Conservation (phyloP, 2,888 invertebrate genomes). For the Norana najaformis region DNA sequence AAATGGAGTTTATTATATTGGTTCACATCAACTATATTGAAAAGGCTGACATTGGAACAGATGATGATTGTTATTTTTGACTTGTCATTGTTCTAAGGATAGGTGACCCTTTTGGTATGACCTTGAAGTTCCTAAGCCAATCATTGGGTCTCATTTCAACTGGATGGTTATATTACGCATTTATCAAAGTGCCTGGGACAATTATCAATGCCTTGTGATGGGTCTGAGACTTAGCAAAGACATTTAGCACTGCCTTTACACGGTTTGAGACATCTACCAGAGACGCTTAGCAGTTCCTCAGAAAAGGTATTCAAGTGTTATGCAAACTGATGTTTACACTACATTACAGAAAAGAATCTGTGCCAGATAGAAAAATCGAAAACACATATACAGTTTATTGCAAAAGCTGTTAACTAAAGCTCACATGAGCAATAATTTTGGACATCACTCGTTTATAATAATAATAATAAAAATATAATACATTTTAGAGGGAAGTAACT, state of each 20-base stretch:
- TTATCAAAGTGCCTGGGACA: too few species aligned
- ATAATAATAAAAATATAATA: constrained; percentile 24
- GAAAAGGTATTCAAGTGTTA: neutral
- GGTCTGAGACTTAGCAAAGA: too few species aligned
- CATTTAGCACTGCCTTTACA: neutral
- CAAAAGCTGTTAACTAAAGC: constrained; percentile 16
- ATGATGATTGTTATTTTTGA: too few species aligned
- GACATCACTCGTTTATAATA: constrained; percentile 15
- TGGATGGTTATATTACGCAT: neutral
- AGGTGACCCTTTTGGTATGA: too few species aligned
- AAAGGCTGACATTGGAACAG: too few species aligned
- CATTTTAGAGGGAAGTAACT: neutral
- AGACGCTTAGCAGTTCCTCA: neutral
- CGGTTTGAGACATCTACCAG: neutral
- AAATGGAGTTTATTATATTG: too few species aligned
- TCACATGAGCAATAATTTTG: constrained; percentile 24
- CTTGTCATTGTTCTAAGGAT: too few species aligned
- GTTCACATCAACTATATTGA: too few species aligned
- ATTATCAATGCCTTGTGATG: too few species aligned
- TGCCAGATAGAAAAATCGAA: neutral
- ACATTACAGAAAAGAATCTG: neutral
- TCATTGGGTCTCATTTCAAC: too few species aligned
- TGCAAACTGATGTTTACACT: neutral
- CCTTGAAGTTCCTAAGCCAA: too few species aligned
- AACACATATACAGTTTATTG: constrained; percentile 15